Evolutionary conservation across 2,797 vertebrate species (phyloP).

Genomic region (Oryzias sinensis): DNA sequence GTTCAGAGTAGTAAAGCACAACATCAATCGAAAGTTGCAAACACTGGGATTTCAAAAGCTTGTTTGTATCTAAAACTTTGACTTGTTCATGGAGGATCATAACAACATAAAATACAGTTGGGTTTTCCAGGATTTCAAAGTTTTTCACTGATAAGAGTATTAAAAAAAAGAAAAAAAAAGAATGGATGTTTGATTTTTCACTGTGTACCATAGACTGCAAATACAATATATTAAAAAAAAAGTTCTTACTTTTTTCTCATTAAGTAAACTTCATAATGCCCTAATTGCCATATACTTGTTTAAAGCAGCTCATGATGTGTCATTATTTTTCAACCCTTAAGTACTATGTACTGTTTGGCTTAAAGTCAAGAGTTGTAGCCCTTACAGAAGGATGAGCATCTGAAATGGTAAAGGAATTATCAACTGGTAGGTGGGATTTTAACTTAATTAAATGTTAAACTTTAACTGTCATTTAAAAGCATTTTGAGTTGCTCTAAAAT

Average conservation of each 20-base stretch:
- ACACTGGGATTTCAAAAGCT: conserved; percentile 23
- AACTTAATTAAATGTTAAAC: conserved; percentile 34
- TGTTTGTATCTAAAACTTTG: conserved; percentile 28
- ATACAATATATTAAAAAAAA: conserved; percentile 36
- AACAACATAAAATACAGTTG: conserved; percentile 31
- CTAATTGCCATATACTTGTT: conserved; percentile 35
- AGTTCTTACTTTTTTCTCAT: conserved; percentile 37
- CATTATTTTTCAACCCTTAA: conserved; percentile 22
- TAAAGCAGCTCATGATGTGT: conserved; percentile 24
- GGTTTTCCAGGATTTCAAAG: conserved; percentile 25
- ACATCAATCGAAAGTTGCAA: conserved; percentile 18
- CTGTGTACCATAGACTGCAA: conserved; percentile 53
- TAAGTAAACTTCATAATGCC: conserved; percentile 40
- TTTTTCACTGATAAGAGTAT: conserved; percentile 25
- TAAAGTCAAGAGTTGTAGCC: conserved; percentile 27
- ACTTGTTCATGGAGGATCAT: conserved; percentile 25
- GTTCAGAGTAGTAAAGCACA: conserved; percentile 7
- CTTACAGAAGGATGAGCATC: conserved; percentile 31
- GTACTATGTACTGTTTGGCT: conserved; percentile 28
- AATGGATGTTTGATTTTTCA: conserved; percentile 32
- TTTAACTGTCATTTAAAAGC: conserved; percentile 38
- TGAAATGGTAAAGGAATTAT: conserved; percentile 19
- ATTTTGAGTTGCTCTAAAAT: conserved; percentile 20
- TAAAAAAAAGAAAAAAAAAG: too few relatives aligned
- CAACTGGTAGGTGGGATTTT: conserved; percentile 27